Percentiles rank a stretch among this genome's conserved stretches.
phyloP scores from a whole-genome alignment of 2,113 vertebrate species.

The Lampris megalopsis region DNA sequence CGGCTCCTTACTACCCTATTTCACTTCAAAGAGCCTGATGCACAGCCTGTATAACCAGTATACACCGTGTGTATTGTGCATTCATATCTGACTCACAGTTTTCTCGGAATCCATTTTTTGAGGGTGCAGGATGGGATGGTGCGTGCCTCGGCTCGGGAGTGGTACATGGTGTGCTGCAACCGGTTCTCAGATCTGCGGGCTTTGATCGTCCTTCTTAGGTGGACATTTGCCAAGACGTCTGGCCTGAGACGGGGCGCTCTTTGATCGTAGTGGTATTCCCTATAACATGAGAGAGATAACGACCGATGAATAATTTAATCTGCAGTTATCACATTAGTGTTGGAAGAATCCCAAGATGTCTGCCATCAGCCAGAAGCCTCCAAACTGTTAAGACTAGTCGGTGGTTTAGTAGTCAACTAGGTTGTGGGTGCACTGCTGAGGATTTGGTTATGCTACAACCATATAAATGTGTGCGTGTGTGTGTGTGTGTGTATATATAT shows the following conservation, averaged over 20 bases:
- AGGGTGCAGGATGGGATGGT: constrained; percentile 11
- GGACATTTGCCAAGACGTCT: constrained; percentile 30
- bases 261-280: constrained; percentile 54
- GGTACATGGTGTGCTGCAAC: constrained; percentile 8
- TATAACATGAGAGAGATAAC: constrained; percentile 53
- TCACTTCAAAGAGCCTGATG: background rate
- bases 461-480: too few species aligned
- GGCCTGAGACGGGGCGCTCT: constrained; percentile 34
- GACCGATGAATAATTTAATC: constrained; percentile 70
- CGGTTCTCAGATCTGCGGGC: constrained; percentile 40
- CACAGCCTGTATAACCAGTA: constrained; percentile 39
- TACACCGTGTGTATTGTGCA: too few species aligned
- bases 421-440: constrained; percentile 15
- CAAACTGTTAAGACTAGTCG: constrained; percentile 32
- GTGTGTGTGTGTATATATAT: background rate
- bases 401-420: constrained; percentile 1
- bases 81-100: constrained; percentile 21
- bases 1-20: constrained; percentile 13
- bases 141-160: background rate
- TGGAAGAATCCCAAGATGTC: constrained; percentile 49
- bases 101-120: background rate
- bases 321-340: constrained; percentile 67
- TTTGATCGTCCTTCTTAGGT: constrained; percentile 48
- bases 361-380: constrained; percentile 30
- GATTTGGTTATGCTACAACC: background rate